phyloP scores from a whole-genome alignment of 1,140 invertebrate species.

The Bombus turneri region DNA sequence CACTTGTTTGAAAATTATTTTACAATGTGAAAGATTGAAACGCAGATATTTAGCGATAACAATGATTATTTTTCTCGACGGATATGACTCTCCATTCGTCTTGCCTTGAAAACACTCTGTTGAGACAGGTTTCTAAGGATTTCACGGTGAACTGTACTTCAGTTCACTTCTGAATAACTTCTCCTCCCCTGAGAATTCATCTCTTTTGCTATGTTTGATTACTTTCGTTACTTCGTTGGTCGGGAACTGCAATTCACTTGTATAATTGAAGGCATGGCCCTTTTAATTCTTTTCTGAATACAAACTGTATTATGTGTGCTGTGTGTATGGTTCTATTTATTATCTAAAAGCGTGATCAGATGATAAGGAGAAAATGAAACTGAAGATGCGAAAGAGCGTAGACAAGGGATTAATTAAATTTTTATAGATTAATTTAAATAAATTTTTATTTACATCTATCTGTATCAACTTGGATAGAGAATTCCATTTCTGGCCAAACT shows the following conservation, averaged over 20 bases:
- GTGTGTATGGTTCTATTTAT: neutral
- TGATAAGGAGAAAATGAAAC: neutral
- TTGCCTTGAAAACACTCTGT: neutral
- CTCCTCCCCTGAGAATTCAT: neutral
- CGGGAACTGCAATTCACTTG: neutral
- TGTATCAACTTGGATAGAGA: neutral
- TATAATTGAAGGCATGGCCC: slow-evolving; percentile 12
- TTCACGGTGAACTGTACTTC: neutral
- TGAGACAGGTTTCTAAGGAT: neutral
- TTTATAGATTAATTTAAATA: slow-evolving; percentile 15
- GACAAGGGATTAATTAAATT: neutral
- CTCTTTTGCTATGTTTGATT: slow-evolving; percentile 10
- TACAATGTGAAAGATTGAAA: too few relatives aligned
- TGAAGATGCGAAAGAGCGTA: too few relatives aligned
- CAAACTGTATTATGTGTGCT: too few relatives aligned
- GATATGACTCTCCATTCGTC: neutral
- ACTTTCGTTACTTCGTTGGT: slow-evolving; percentile 20
- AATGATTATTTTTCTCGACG: neutral
- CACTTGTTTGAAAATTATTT: neutral
- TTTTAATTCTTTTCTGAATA: neutral
- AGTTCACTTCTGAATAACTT: slow-evolving; percentile 5
- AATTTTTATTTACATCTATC: slow-evolving; percentile 36
- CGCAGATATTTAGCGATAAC: neutral
- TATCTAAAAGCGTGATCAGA: neutral
- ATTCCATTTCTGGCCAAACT: too few relatives aligned